A percentile compares a stretch with the other conserved stretches of the same genome.
Evolutionary conservation across 2,888 invertebrate genomes (phyloP).

Genomic region (Plagodis dolabraria): DNA sequence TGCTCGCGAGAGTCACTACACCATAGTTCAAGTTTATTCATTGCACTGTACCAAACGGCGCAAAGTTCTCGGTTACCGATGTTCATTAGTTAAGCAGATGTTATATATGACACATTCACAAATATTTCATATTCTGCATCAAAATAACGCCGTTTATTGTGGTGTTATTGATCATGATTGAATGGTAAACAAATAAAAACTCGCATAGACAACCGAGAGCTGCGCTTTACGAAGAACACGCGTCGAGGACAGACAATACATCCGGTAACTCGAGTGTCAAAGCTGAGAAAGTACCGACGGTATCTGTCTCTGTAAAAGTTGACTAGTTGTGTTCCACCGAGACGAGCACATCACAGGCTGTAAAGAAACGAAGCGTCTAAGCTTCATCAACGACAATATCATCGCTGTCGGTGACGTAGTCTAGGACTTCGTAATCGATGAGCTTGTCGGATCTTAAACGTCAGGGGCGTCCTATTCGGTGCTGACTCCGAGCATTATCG

Average conservation of each 20-base stretch:
- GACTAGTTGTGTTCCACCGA: neutral
- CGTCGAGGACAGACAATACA: neutral
- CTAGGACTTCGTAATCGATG: slow-evolving; percentile 59
- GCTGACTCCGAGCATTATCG: slow-evolving; percentile 54
- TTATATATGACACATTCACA: neutral
- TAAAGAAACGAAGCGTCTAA: neutral
- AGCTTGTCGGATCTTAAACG: slow-evolving; percentile 59
- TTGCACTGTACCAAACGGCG: neutral
- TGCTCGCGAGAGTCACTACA: neutral
- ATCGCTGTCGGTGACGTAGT: slow-evolving; percentile 25
- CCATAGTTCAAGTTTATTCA: neutral
- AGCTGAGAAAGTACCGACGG: neutral
- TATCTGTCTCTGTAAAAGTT: neutral
- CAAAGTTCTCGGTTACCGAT: neutral
- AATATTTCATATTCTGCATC: neutral
- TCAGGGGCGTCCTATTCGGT: slow-evolving; percentile 57
- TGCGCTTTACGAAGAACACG: neutral
- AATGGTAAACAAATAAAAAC: neutral
- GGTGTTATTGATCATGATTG: neutral
- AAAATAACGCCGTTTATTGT: no score
- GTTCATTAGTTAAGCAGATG: no score
- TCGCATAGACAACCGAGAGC: neutral
- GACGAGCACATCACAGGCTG: neutral
- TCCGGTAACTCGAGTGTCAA: no score
- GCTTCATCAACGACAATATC: neutral